phyloP scores from a whole-genome alignment of 53 echinoderm and acorn worm genomes.

The Crossaster papposus region DNA sequence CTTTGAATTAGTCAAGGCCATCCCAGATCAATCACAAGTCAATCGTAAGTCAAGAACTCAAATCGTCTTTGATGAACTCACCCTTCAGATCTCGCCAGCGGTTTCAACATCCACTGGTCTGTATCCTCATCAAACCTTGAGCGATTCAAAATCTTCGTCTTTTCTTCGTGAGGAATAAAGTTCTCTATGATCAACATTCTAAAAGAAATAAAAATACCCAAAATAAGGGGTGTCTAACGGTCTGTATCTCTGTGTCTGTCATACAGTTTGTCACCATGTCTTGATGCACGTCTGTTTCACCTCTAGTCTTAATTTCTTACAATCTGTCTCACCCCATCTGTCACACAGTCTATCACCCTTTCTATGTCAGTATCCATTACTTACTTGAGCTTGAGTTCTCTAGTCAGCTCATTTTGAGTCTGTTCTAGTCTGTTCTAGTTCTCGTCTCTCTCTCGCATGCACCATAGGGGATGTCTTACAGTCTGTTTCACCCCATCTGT shows the following conservation, averaged over 20 bases:
- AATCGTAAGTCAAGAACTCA: too few species aligned
- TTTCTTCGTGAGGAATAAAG: conserved; percentile 94
- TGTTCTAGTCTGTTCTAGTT: conserved; percentile 87
- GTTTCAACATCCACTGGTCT: conserved; percentile 84
- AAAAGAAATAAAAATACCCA: not conserved
- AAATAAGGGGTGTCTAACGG: not conserved
- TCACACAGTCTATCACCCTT: not conserved
- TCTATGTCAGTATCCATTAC: conserved; percentile 7
- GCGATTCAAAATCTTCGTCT: conserved; percentile 79
- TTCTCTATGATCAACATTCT: conserved; percentile 94
- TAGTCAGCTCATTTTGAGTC: conserved; percentile 85
- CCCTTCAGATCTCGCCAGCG: conserved; percentile 94
- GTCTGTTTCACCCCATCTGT: not conserved
- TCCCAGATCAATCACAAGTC: not conserved
- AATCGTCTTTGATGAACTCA: conserved; percentile 20
- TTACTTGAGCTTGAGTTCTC: conserved; percentile 94
- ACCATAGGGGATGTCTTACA: not conserved
- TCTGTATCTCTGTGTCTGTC: not conserved
- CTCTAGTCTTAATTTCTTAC: not conserved
- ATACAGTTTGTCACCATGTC: conserved; percentile 80
- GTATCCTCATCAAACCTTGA: conserved; percentile 88
- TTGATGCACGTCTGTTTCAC: conserved; percentile 88
- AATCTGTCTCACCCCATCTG: not conserved
- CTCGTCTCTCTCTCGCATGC: not conserved
- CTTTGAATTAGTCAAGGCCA: not conserved